Percentiles rank a stretch among this genome's conserved stretches.
Evolutionary conservation across 2,113 vertebrate genomes (phyloP).

Genomic region (Merops nubicus): DNA sequence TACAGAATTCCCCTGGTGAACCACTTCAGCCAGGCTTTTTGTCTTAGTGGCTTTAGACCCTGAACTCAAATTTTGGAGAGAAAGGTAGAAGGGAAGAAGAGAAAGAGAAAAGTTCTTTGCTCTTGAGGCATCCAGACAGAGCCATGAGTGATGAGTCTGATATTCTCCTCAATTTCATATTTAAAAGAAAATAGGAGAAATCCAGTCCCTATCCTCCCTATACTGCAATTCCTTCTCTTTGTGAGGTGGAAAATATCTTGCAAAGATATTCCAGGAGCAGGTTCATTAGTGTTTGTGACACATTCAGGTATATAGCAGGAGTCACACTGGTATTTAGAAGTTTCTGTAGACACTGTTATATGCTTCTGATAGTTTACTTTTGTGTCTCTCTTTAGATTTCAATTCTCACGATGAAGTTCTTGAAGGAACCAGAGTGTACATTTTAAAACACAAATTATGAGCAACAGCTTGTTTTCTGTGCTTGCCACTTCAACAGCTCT

Average conservation of each 20-base stretch:
- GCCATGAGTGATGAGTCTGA: neutral
- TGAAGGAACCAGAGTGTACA: neutral
- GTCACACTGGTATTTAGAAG: neutral
- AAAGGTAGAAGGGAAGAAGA: neutral
- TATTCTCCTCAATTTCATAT: neutral
- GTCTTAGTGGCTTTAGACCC: neutral
- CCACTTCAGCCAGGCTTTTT: neutral
- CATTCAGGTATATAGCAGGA: neutral
- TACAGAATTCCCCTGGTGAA: neutral
- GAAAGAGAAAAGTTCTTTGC: neutral
- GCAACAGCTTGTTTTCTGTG: neutral
- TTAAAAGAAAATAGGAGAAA: neutral
- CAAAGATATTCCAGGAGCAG: neutral
- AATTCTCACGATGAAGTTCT: neutral
- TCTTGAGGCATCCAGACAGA: neutral
- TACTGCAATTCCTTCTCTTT: neutral
- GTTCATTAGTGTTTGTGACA: neutral
- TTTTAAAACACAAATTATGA: neutral
- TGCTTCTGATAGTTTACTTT: neutral
- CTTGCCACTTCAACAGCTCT: neutral
- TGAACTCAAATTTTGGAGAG: neutral
- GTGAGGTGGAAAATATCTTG: neutral
- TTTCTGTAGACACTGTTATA: neutral
- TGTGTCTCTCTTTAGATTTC: neutral
- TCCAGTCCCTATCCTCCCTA: neutral